Conservation (phyloP, 2,113 vertebrate genomes). For the Dolichotis patagonum region DNA sequence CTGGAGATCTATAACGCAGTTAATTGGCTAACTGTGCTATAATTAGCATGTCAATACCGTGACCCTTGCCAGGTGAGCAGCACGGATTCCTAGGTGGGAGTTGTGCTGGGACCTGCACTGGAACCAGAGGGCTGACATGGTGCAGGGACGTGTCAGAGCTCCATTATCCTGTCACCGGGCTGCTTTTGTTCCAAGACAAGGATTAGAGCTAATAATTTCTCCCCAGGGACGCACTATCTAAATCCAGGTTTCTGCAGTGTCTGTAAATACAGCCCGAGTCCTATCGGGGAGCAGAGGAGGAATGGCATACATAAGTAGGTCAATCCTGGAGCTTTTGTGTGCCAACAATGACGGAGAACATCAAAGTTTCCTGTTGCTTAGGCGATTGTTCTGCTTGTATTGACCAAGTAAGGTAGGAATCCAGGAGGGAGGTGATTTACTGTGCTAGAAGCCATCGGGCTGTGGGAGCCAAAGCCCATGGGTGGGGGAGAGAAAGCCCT, state of each 20-base stretch:
- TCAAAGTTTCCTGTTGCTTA: neutral
- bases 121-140: slow-evolving; percentile 68
- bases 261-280: slow-evolving; percentile 75
- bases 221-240: slow-evolving; percentile 83
- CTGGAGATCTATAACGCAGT: slow-evolving; percentile 77
- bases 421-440: neutral
- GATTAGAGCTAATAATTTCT: slow-evolving; percentile 87
- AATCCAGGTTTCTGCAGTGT: slow-evolving; percentile 79
- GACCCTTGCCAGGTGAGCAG: slow-evolving; percentile 81
- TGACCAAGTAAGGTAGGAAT: slow-evolving; percentile 27
- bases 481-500: neutral
- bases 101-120: slow-evolving; percentile 66
- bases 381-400: slow-evolving; percentile 35
- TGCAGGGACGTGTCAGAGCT: slow-evolving; percentile 74
- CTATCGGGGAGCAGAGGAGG: slow-evolving; percentile 77
- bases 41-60: slow-evolving; percentile 82
- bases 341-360: slow-evolving; percentile 55
- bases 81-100: slow-evolving; percentile 73
- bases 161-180: slow-evolving; percentile 77
- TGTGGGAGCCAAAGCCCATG: neutral
- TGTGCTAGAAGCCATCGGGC: neutral
- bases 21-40: slow-evolving; percentile 79
- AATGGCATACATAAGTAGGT: slow-evolving; percentile 81
- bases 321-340: slow-evolving; percentile 82
- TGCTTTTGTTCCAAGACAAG: slow-evolving; percentile 85